These are phyloP conservation scores for Rhynchotus rufescens DNA, from an alignment of 2,797 vertebrate species.

Conservation along the genomic window DNA sequence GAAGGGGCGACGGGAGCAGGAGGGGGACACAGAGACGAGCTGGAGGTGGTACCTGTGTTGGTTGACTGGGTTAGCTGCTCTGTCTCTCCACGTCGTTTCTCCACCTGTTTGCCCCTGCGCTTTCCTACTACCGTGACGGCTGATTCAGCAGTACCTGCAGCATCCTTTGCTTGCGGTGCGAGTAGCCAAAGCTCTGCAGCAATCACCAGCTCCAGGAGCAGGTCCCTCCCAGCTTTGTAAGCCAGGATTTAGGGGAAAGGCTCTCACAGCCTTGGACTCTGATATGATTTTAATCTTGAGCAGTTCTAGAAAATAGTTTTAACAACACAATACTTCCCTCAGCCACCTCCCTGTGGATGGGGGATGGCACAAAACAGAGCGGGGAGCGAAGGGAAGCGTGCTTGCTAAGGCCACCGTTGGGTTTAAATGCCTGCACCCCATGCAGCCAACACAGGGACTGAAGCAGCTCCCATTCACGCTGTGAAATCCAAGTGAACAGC, in stretches of 20 bases:
- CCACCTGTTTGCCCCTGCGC: fast-evolving
- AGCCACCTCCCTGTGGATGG: not conserved
- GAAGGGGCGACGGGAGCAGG: not conserved
- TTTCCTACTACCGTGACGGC: not conserved
- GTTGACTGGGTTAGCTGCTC: no score
- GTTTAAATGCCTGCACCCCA: constrained; percentile 22
- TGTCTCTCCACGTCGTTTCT: not conserved
- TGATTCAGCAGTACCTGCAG: not conserved
- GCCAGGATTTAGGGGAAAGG: not conserved
- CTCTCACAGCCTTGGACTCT: no score
- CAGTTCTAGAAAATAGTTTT: not conserved
- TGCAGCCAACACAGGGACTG: not conserved
- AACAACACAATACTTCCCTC: not conserved
- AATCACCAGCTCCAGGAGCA: not conserved
- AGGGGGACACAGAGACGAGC: not conserved
- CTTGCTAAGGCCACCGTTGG: not conserved
- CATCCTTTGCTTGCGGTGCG: not conserved
- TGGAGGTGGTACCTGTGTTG: not conserved
- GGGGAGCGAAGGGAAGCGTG: not conserved
- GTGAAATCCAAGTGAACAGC: constrained; percentile 7
- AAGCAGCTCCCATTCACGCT: not conserved
- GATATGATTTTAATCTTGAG: not conserved
- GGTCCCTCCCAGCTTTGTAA: not conserved
- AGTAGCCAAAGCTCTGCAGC: not conserved
- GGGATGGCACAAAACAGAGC: not conserved